phyloP scores from a whole-genome alignment of 2,888 invertebrate genomes.

The Achlya flavicornis region DNA sequence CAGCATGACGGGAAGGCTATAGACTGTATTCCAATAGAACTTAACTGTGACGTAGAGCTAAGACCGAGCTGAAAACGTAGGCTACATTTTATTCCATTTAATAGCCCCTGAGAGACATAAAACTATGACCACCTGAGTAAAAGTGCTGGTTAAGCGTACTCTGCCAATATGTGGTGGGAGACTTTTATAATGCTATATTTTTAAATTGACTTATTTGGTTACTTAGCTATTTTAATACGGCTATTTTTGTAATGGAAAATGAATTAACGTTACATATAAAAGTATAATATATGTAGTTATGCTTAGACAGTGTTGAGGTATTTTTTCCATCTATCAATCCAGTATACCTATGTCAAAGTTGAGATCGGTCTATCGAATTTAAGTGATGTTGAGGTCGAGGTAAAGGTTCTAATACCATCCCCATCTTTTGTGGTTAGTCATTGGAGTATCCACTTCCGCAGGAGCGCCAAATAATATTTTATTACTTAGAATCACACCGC shows the following conservation, averaged over 20 bases:
- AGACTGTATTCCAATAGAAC: neutral
- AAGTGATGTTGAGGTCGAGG: too few relatives aligned
- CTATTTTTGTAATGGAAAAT: too few relatives aligned
- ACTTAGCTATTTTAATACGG: too few relatives aligned
- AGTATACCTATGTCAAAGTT: neutral
- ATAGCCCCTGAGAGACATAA: neutral
- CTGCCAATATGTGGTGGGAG: neutral
- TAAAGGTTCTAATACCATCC: neutral
- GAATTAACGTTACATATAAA: too few relatives aligned
- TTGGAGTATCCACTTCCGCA: conserved; percentile 43
- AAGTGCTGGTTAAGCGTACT: neutral
- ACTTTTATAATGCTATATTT: neutral
- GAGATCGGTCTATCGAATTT: too few relatives aligned
- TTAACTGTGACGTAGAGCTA: neutral
- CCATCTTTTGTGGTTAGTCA: conserved; percentile 41
- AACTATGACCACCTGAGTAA: neutral
- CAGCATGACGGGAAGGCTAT: neutral
- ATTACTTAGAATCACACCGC: conserved; percentile 41
- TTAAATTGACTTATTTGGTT: neutral
- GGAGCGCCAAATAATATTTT: conserved; percentile 50
- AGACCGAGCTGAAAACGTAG: neutral
- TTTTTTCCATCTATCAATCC: too few relatives aligned
- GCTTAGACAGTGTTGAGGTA: too few relatives aligned
- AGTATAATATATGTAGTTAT: too few relatives aligned
- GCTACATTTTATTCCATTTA: conserved; percentile 5